Percentiles rank a stretch among this genome's conserved stretches.
Evolutionary conservation across 2,797 vertebrate species (phyloP).

Genomic region (Mastacembelus armatus): DNA sequence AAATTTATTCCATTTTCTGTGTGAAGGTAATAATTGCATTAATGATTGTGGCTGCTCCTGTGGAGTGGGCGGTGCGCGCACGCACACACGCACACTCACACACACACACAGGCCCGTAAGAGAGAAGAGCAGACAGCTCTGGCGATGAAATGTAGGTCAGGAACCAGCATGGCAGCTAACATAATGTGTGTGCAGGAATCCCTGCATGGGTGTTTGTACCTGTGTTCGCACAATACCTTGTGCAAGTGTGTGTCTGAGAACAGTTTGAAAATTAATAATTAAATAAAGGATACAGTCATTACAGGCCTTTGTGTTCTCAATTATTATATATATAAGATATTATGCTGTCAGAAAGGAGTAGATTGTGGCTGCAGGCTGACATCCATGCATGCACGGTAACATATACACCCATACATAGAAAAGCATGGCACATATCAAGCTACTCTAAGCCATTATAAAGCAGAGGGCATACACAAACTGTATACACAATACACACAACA

Average conservation of each 20-base stretch:
- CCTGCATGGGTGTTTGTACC: background rate
- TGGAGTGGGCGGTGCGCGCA: no score
- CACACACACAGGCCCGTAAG: conserved; percentile 33
- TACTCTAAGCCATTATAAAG: background rate
- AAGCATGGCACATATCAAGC: conserved; percentile 10
- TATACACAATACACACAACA: conserved; percentile 24
- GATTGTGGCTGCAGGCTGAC: no score
- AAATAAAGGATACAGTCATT: background rate
- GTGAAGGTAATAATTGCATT: conserved; percentile 66
- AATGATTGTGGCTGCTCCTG: conserved; percentile 51
- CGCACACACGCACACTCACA: no score
- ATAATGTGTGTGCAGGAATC: conserved; percentile 42
- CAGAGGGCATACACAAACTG: conserved; percentile 7
- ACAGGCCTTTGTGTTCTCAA: background rate
- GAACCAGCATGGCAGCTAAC: conserved; percentile 47
- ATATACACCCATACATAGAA: background rate
- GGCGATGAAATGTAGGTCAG: conserved; percentile 75
- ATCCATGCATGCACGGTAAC: conserved; percentile 18
- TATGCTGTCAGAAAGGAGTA: no score
- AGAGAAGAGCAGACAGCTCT: conserved; percentile 61
- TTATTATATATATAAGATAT: no score
- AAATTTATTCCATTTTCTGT: conserved; percentile 57
- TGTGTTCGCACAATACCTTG: conserved; percentile 1
- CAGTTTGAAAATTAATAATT: no score
- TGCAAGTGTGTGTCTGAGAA: background rate